Evolutionary conservation across 2,888 invertebrate genomes (phyloP).

Genomic region (Diarsia brunnea): DNA sequence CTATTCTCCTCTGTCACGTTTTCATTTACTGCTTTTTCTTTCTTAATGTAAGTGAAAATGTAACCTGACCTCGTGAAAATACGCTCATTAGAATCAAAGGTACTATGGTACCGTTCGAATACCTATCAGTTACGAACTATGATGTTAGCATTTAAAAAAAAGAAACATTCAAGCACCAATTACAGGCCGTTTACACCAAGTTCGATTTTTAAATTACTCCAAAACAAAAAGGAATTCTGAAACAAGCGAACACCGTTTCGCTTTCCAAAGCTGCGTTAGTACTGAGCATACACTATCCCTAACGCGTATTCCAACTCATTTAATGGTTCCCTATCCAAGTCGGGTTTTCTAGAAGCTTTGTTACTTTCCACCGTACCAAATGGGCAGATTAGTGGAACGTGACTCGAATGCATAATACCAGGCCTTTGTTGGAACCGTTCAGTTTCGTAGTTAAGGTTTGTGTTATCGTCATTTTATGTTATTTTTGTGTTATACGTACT

Average conservation of each 20-base stretch:
- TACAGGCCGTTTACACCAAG: neutral
- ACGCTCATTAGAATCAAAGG: neutral
- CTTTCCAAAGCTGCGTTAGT: constrained; percentile 21
- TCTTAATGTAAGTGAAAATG: too few species aligned
- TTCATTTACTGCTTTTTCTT: too few species aligned
- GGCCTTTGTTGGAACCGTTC: constrained; percentile 68
- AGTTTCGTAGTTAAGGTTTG: constrained; percentile 65
- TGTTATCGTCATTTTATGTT: constrained; percentile 68
- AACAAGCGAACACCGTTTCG: constrained; percentile 10
- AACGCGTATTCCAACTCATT: constrained; percentile 50
- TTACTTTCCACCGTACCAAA: constrained; percentile 72
- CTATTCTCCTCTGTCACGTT: too few species aligned
- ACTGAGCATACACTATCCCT: constrained; percentile 28
- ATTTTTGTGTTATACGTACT: constrained; percentile 73
- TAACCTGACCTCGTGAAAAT: neutral
- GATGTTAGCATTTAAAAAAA: neutral
- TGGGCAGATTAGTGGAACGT: constrained; percentile 77
- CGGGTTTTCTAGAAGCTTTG: constrained; percentile 70
- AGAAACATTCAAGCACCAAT: constrained; percentile 4
- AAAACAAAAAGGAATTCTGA: constrained; percentile 13
- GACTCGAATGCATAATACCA: constrained; percentile 72
- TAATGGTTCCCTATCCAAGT: constrained; percentile 71
- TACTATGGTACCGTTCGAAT: neutral
- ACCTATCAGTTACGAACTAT: neutral
- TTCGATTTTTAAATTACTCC: constrained; percentile 40